phyloP scores from a whole-genome alignment of 1,140 invertebrate genomes.

The Dolichoris vasculosae region DNA sequence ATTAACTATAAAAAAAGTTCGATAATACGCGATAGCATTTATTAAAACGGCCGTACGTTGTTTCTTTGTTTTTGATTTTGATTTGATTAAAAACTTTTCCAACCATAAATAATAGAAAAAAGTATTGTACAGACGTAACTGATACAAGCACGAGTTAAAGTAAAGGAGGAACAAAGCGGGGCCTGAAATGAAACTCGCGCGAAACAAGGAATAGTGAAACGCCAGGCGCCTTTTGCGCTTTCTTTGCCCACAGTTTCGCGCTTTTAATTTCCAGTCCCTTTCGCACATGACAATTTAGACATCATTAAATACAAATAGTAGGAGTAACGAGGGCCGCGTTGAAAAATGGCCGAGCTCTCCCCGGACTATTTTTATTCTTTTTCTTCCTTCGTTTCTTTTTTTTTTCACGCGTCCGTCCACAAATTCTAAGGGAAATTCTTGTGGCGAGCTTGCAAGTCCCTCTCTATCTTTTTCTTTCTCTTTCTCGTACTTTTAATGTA shows the following conservation, averaged over 20 bases:
- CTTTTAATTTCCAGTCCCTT: slow-evolving; percentile 49
- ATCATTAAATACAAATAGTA: slow-evolving; percentile 65
- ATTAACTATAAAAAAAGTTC: not conserved
- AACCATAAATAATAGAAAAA: not conserved
- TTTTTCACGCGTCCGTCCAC: slow-evolving; percentile 51
- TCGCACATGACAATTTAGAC: slow-evolving; percentile 63
- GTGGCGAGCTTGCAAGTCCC: slow-evolving; percentile 24
- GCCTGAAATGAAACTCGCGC: slow-evolving; percentile 34
- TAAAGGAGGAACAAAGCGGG: slow-evolving; percentile 29
- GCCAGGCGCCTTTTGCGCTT: slow-evolving; percentile 1
- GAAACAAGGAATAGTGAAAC: slow-evolving; percentile 49
- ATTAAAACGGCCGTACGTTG: not conserved
- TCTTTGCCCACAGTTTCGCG: slow-evolving; percentile 21
- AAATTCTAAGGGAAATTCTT: slow-evolving; percentile 61
- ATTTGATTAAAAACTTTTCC: not conserved
- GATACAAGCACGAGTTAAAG: not conserved
- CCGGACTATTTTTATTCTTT: not conserved
- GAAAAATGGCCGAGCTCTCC: slow-evolving; percentile 57
- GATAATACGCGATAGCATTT: not conserved
- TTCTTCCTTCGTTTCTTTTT: slow-evolving; percentile 42
- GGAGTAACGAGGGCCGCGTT: slow-evolving; percentile 54
- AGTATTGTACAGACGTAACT: not conserved
- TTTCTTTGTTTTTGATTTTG: not conserved
- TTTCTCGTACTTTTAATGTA: slow-evolving; percentile 56
- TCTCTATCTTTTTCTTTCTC: not conserved